Base-by-base conservation (phyloP, 2,797 vertebrate genomes). In the Molossus molossus region DNA sequence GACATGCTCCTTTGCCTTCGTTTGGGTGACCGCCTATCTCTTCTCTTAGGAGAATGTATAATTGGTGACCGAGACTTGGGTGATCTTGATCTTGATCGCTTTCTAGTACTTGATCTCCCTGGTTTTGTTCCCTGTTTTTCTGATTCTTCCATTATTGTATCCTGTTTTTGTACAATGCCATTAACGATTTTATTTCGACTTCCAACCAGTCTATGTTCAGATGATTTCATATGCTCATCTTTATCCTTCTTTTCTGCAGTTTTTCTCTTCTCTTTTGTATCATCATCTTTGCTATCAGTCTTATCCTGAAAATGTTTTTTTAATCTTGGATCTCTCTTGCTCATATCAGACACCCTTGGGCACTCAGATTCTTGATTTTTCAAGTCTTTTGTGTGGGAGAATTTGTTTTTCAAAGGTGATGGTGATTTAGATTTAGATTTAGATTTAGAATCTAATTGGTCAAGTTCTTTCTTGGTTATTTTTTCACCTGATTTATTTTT, bases 11-110 rank as follows among this genome's bases (percentile, higher is more conserved):
- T 98, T 17, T 99, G 97, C 93, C 99, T 96, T 97, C 99, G 98
- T 98, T 99, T 99, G 13, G 99, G 99, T 0, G 99, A 99, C 0
- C 99, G 98, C 27, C 99, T 98, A 18, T 99, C 99, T 97, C 99
- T 99, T 96, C 99, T 99, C 98, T 99, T 99, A 0, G 99, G 99
- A 87, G 99, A 99, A 97, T 98, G 99, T 5, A 98, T 97, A 94
- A 98, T 98, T 9, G 99, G 96, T 4, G 98, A 98, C 0, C 99
- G 99, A 11, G 99, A 98, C 84, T 98, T 99, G 40, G 99, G 98
- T 87, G 99, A 99, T 13, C 99, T 99, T 0, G 99, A 99, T 1
- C 99, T 98, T 1, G 99, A 99, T 48, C 99, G 98, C 96, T 99
- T 99, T 62, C 99, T 98, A 83, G 97, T 98, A 58, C 99, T 99